Evolutionary conservation across 2,888 invertebrate species (phyloP).

Genomic region (Neocrepidodera transversa): DNA sequence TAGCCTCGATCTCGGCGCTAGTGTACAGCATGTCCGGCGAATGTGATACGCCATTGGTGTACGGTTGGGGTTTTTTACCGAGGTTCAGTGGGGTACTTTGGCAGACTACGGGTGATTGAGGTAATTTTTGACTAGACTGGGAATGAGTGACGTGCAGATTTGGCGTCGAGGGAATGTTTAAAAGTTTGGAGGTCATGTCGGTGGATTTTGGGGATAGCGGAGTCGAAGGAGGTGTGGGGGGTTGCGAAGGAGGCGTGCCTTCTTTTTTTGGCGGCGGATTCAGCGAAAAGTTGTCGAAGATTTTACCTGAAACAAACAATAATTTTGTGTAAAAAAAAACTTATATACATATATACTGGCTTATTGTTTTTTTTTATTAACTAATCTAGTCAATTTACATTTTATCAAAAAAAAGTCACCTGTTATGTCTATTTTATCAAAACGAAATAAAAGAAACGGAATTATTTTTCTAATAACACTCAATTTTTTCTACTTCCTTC

Average conservation of each 20-base stretch:
- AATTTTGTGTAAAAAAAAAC: too few relatives aligned
- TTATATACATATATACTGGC: too few relatives aligned
- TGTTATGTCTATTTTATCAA: too few relatives aligned
- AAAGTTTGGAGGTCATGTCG: constrained; percentile 37
- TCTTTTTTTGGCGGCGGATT: constrained; percentile 51
- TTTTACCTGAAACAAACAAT: constrained; percentile 59
- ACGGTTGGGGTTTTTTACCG: constrained; percentile 33
- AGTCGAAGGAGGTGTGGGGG: constrained; percentile 63
- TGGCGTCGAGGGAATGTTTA: constrained; percentile 46
- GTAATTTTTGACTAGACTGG: constrained; percentile 55
- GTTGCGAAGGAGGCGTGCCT: constrained; percentile 58
- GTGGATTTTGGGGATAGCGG: constrained; percentile 59
- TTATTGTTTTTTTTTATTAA: too few relatives aligned
- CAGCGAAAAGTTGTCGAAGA: constrained; percentile 60
- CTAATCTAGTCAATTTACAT: too few relatives aligned
- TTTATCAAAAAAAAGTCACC: too few relatives aligned
- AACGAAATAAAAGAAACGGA: too few relatives aligned
- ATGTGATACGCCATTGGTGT: constrained; percentile 35
- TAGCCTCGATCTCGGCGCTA: constrained; percentile 41
- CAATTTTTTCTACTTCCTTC: background rate
- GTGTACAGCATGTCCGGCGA: constrained; percentile 41
- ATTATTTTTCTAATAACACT: background rate
- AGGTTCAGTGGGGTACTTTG: constrained; percentile 39
- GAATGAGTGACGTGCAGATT: constrained; percentile 51
- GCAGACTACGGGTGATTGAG: constrained; percentile 45